Evolutionary conservation across 2,113 vertebrate genomes (phyloP).

Genomic region (Prietella phreatophila): DNA sequence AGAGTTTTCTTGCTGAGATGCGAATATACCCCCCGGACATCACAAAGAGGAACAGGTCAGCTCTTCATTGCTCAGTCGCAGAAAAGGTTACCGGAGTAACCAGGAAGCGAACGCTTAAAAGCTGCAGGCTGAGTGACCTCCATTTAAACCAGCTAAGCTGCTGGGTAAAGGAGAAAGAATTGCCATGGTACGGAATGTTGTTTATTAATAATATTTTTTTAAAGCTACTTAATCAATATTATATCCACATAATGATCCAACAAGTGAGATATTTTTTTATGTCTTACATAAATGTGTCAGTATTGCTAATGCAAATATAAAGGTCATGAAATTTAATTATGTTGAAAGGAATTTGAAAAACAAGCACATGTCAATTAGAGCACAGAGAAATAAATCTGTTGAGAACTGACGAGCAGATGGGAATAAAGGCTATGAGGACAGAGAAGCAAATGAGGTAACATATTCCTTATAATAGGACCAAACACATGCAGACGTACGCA

Average conservation of each 20-base stretch:
- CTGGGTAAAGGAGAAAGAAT: not conserved
- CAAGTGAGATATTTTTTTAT: not conserved
- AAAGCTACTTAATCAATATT: conserved; percentile 1
- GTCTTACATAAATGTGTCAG: conserved; percentile 13
- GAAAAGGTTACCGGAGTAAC: conserved; percentile 39
- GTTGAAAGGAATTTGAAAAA: conserved; percentile 33
- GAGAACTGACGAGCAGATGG: conserved; percentile 53
- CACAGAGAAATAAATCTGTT: conserved; percentile 37
- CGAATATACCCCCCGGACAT: conserved; percentile 33
- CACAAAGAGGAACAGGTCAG: conserved; percentile 43
- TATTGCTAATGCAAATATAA: conserved; percentile 40
- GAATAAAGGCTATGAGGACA: conserved; percentile 46
- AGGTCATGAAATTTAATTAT: conserved; percentile 33
- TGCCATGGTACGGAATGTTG: not conserved
- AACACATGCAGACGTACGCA: conserved; percentile 31
- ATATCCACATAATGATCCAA: not conserved
- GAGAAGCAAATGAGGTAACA: conserved; percentile 40
- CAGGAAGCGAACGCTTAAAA: conserved; percentile 15
- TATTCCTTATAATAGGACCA: conserved; percentile 37
- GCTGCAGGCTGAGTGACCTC: conserved; percentile 30
- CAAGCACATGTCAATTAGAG: conserved; percentile 36
- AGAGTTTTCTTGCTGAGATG: conserved; percentile 46
- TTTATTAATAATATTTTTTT: not conserved
- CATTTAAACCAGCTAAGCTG: conserved; percentile 37
- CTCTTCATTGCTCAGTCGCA: conserved; percentile 32